Evolutionary conservation across 2,113 vertebrate species (phyloP).

Genomic region (Podarcis raffonei): DNA sequence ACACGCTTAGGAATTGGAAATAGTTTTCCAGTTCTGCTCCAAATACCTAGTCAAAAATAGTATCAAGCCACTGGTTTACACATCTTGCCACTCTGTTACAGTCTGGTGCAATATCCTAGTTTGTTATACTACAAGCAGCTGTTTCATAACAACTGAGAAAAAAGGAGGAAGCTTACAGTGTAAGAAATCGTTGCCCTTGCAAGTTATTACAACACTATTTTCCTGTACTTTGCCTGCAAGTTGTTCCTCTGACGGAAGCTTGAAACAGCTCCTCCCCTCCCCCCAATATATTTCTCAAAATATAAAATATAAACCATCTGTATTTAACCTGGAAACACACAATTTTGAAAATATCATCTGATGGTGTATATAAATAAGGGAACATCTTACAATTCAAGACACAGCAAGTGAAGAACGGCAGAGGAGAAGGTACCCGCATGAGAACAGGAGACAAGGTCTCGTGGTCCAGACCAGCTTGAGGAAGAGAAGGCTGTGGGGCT

Average conservation of each 20-base stretch:
- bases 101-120: not conserved
- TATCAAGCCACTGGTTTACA: not conserved
- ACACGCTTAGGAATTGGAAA: not conserved
- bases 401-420: not conserved
- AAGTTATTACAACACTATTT: not conserved
- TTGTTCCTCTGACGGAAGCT: not conserved
- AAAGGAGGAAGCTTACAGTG: not conserved
- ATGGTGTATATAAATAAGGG: not conserved
- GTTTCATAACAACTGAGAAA: not conserved
- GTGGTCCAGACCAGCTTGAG: not conserved
- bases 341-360: not conserved
- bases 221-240: not conserved
- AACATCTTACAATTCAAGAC: not conserved
- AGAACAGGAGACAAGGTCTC: not conserved
- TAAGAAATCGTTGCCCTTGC: not conserved
- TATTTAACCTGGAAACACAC: not conserved
- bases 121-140: rapidly evolving
- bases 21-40: not conserved
- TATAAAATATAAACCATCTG: not conserved
- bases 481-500: not conserved
- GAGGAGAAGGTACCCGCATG: not conserved
- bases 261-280: not conserved
- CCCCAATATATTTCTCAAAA: not conserved
- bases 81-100: not conserved
- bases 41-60: not conserved